phyloP scores from a whole-genome alignment of 2,797 vertebrate species.

The Enteromius viviparus region DNA sequence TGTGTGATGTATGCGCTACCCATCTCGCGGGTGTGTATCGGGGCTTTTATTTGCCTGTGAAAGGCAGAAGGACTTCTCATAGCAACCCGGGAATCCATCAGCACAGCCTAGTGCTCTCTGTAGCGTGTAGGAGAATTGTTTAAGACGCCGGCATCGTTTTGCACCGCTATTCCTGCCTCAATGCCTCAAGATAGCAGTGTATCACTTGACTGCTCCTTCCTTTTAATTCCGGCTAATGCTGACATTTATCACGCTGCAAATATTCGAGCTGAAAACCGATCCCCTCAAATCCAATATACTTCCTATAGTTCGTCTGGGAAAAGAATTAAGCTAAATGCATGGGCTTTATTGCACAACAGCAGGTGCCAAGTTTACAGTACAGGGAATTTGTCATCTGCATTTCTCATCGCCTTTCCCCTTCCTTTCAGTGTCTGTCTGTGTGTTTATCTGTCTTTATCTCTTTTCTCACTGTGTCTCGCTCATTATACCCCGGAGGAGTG shows the following conservation, averaged over 20 bases:
- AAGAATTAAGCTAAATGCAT: constrained; percentile 67
- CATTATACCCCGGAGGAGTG: constrained; percentile 39
- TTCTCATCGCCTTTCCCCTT: constrained; percentile 47
- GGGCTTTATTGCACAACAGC: constrained; percentile 62
- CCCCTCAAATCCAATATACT: constrained; percentile 61
- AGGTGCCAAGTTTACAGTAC: constrained; percentile 72
- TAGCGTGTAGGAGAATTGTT: constrained; percentile 37
- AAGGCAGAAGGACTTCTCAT: constrained; percentile 25
- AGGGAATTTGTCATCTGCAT: constrained; percentile 71
- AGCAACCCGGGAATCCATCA: constrained; percentile 41
- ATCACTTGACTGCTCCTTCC: constrained; percentile 52
- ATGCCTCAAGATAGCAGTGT: constrained; percentile 33
- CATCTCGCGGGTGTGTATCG: neutral
- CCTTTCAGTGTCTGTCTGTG: constrained; percentile 24
- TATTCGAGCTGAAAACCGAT: constrained; percentile 56
- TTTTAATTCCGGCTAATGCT: constrained; percentile 61
- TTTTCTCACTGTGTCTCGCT: constrained; percentile 18
- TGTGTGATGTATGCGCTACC: neutral
- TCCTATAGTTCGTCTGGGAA: constrained; percentile 69
- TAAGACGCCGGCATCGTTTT: constrained; percentile 19
- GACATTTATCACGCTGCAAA: constrained; percentile 57
- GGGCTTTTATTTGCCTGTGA: constrained; percentile 15
- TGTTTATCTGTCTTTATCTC: constrained; percentile 42
- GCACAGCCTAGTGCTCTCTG: constrained; percentile 33
- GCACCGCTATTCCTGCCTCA: constrained; percentile 36